Evolutionary conservation across 2,888 invertebrate genomes (phyloP), one percentile per base, ranked within the genome.

Genomic region (Ryuthela nishihirai): DNA sequence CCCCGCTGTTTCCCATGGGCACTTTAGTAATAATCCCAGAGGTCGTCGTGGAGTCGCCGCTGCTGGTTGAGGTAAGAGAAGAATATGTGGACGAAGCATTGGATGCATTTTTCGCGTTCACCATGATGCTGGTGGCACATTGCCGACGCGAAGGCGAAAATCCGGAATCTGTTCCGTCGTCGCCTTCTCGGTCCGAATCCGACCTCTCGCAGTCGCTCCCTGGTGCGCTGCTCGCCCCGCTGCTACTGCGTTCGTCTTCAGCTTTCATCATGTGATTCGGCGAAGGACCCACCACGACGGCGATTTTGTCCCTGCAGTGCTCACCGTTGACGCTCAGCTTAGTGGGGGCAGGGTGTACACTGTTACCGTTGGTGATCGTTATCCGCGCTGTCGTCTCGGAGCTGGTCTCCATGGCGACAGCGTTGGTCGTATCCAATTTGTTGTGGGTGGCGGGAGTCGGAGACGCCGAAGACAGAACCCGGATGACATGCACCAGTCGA

Each of bases 201-300:
- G 59, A 59, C 43, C 59, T 36, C 23, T 62, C 62, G 26, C 53
- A 62, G 18, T 62, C 62, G 43, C 62, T 62, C 15, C 54, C 60
- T 7, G 60, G 60, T n/a, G 53, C 62, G 41, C 62, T 62, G 4
- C 55, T 55, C 2, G 62, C 62, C n/a, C 62, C 62, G 32, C 62
- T 62, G 25, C 55, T 55, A 35, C 62, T 62, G n/a, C 62, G 15
- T 26, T 62, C 62, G 15, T 62, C 62, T 32, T 62, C 62, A 2
- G 29, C 52, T 32, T 55, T 55, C 12, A 50, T 46, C 7, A 32
- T 24, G 17, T 43, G 48, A 6, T 48, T 55, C 25, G 36, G 34
- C 7, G 45, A 24, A 20, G 56, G 41, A 1, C 58, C 58, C 9
- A 59, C 59, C 52, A 59, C 29, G 12, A 59, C 59, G 3, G 59